These are phyloP conservation scores for Synanthedon andrenaeformis DNA, from an alignment of 2,888 invertebrate species.

Conservation along the genomic window DNA sequence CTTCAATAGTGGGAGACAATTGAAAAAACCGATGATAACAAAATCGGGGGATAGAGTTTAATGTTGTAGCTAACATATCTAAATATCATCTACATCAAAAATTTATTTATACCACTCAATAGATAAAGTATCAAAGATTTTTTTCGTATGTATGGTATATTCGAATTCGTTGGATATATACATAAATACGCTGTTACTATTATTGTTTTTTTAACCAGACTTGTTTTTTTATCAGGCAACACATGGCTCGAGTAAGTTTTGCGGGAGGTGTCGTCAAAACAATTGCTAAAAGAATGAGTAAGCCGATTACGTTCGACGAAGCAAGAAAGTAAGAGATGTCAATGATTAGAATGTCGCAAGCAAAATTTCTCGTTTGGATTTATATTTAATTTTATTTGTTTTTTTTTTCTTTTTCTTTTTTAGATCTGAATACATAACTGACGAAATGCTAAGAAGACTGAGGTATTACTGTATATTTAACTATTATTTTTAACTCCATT, in stretches of 20 bases:
- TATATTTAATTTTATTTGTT: neutral
- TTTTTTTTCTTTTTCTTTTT: conserved; percentile 6
- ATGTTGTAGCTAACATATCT: too few relatives aligned
- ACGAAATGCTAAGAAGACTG: conserved; percentile 30
- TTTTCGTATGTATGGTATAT: too few relatives aligned
- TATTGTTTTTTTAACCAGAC: too few relatives aligned
- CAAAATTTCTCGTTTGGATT: neutral
- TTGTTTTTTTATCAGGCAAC: conserved; percentile 17
- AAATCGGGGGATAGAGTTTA: too few relatives aligned
- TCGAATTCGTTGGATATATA: too few relatives aligned
- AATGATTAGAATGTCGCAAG: neutral
- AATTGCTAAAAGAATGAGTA: conserved; percentile 27
- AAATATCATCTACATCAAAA: too few relatives aligned
- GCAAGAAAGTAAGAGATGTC: conserved; percentile 21
- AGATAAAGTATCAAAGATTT: too few relatives aligned
- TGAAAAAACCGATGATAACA: too few relatives aligned
- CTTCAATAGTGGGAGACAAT: too few relatives aligned
- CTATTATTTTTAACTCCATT: too few relatives aligned
- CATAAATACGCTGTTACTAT: too few relatives aligned
- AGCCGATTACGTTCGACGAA: conserved; percentile 22
- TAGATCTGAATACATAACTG: conserved; percentile 28
- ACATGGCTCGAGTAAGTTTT: conserved; percentile 42
- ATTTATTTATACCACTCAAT: too few relatives aligned
- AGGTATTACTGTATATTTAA: conserved; percentile 17
- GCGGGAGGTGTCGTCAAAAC: conserved; percentile 34